phyloP scores from a whole-genome alignment of 2,797 vertebrate species.

The Erethizon dorsatum region DNA sequence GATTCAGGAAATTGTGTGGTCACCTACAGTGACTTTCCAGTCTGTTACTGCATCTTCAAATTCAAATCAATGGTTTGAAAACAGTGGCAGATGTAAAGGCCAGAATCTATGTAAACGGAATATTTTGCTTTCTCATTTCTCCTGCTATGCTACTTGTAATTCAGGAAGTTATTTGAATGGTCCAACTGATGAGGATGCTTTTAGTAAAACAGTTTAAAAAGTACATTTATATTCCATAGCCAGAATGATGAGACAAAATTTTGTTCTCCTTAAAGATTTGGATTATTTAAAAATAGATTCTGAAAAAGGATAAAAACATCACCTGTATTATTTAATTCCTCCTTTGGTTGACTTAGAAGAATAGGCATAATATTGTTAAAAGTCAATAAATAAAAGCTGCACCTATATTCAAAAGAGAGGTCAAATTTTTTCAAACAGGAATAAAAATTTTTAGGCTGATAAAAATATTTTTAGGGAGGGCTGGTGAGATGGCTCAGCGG shows the following conservation, averaged over 20 bases:
- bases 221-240: constrained; percentile 54
- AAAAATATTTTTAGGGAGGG: not conserved
- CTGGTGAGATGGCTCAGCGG: too few relatives aligned
- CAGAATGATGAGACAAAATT: constrained; percentile 73
- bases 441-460: constrained; percentile 4
- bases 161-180: constrained; percentile 76
- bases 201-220: constrained; percentile 62
- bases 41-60: not conserved
- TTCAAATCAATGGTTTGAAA: not conserved
- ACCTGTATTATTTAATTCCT: constrained; percentile 82
- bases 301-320: constrained; percentile 78
- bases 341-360: constrained; percentile 79
- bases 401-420: constrained; percentile 77
- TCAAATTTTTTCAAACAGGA: not conserved
- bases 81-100: not conserved
- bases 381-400: constrained; percentile 75
- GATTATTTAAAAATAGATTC: constrained; percentile 61
- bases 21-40: constrained; percentile 2
- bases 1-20: constrained; percentile 71
- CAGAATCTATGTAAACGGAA: not conserved
- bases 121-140: not conserved
- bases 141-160: constrained; percentile 29
- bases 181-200: constrained; percentile 71
- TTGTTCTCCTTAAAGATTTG: constrained; percentile 77
- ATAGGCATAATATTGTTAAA: constrained; percentile 69